Evolutionary conservation across 2,888 invertebrate species (phyloP).

Genomic region (Agrilus cyanescens): DNA sequence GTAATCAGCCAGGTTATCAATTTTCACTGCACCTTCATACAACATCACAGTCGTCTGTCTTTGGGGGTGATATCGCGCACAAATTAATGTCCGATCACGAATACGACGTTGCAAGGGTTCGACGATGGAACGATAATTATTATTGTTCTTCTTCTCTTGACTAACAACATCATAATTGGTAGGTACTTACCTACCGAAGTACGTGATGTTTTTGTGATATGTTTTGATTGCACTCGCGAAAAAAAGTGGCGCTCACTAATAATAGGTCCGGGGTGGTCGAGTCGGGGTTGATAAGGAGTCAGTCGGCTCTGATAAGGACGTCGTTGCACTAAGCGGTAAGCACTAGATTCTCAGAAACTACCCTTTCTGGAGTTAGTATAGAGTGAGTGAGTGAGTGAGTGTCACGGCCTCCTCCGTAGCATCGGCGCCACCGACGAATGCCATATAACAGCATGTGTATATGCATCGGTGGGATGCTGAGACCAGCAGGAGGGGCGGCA

Average conservation of each 20-base stretch:
- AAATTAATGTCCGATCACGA: too few relatives aligned
- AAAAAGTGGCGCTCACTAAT: too few relatives aligned
- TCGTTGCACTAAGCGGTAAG: too few relatives aligned
- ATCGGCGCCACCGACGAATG: constrained; percentile 30
- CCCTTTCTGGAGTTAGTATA: too few relatives aligned
- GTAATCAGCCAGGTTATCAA: constrained; percentile 47
- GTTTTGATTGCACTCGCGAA: constrained; percentile 4
- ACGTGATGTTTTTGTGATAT: constrained; percentile 2
- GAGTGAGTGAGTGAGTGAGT: constrained; percentile 6
- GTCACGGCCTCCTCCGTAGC: constrained; percentile 20
- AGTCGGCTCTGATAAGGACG: too few relatives aligned
- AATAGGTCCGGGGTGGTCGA: too few relatives aligned
- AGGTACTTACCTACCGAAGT: not conserved
- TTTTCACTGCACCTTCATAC: constrained; percentile 15
- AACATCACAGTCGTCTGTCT: not conserved
- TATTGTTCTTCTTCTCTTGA: too few relatives aligned
- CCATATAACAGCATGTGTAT: constrained; percentile 32
- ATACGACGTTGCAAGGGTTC: too few relatives aligned
- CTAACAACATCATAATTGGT: not conserved
- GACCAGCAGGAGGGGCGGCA: constrained; percentile 27
- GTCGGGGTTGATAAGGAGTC: too few relatives aligned
- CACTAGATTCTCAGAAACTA: too few relatives aligned
- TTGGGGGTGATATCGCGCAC: too few relatives aligned
- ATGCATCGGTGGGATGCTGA: constrained; percentile 34
- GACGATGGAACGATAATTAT: too few relatives aligned